phyloP scores from a whole-genome alignment of 2,797 vertebrate genomes.

The Sphenopsis melanotis region DNA sequence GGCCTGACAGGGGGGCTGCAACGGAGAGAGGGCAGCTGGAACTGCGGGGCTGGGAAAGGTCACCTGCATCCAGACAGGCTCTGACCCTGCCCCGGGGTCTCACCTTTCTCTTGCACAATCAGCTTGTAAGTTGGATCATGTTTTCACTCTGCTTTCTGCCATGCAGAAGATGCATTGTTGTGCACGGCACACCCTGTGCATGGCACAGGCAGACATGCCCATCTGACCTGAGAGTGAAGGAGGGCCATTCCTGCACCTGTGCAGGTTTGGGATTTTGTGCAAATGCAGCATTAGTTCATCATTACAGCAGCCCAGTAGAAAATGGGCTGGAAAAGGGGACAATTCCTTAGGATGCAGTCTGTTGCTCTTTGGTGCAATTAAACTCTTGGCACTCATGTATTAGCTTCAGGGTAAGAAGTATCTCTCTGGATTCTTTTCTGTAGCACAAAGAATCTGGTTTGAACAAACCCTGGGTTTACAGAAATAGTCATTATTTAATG shows the following conservation, averaged over 20 bases:
- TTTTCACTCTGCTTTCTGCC: not conserved
- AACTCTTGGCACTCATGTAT: fast-evolving
- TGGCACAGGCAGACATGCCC: not conserved
- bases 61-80: fast-evolving
- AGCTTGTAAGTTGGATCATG: fast-evolving
- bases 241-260: not conserved
- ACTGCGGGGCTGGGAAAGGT: not conserved
- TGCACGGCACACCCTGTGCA: fast-evolving
- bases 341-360: not conserved
- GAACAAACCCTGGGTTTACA: not conserved
- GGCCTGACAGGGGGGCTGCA: fast-evolving
- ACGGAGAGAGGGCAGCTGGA: not conserved
- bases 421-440: not conserved
- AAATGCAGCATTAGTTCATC: not conserved
- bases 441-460: not conserved
- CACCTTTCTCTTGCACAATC: fast-evolving
- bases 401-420: not conserved
- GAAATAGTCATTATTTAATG: not conserved
- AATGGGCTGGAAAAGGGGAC: not conserved
- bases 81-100: not conserved
- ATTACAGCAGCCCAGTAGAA: not conserved
- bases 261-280: fast-evolving
- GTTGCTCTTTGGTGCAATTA: not conserved
- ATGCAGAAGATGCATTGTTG: fast-evolving
- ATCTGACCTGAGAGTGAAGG: not conserved